Evolutionary conservation across 2,113 vertebrate species (phyloP).

Genomic region (Tauraco erythrolophus): DNA sequence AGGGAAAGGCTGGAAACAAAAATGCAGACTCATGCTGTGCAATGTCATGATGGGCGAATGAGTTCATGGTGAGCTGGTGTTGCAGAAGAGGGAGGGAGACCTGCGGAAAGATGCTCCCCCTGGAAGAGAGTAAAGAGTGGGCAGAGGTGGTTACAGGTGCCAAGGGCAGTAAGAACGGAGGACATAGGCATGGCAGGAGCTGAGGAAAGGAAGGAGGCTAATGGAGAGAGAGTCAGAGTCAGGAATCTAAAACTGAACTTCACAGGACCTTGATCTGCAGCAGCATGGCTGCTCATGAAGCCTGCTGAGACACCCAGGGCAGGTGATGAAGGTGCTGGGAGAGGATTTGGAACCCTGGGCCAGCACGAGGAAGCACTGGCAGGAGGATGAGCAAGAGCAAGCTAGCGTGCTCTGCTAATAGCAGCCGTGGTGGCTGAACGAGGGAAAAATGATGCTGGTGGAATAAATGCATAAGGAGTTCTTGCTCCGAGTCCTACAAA

Average conservation of each 20-base stretch:
- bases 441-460: not conserved
- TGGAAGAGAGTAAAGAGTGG: not conserved
- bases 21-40: not conserved
- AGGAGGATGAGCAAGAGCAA: not conserved
- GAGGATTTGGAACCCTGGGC: not conserved
- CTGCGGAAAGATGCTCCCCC: rapidly evolving
- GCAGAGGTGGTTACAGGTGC: rapidly evolving
- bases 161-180: not conserved
- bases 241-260: not conserved
- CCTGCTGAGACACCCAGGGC: not conserved
- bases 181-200: not conserved
- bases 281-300: not conserved
- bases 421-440: not conserved
- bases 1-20: not conserved
- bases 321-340: not conserved
- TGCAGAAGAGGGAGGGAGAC: not conserved
- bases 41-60: not conserved
- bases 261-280: not conserved
- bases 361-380: not conserved
- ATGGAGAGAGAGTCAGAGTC: not conserved
- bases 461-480: not conserved
- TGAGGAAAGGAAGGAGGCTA: not conserved
- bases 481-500: not conserved
- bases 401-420: not conserved
- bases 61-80: not conserved